phyloP scores from a whole-genome alignment of 2,888 invertebrate genomes.

The Steinernema carpocapsae region DNA sequence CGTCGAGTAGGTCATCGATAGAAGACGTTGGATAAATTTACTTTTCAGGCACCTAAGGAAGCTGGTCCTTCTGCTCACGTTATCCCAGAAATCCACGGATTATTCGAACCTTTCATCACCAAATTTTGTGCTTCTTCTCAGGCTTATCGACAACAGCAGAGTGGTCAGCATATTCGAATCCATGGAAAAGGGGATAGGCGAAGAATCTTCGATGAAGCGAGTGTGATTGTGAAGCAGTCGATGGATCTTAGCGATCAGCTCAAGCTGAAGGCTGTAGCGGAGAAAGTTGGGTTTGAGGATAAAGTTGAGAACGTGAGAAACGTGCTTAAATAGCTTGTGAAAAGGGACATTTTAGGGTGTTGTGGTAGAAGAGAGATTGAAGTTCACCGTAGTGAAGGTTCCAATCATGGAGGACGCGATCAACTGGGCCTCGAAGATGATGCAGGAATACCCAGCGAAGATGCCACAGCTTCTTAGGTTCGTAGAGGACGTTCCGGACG shows the following conservation, averaged over 20 bases:
- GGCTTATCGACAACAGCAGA: background rate
- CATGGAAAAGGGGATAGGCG: background rate
- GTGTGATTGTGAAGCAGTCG: background rate
- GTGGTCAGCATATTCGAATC: background rate
- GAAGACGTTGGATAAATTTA: background rate
- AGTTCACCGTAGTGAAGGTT: background rate
- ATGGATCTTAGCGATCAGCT: conserved; percentile 2
- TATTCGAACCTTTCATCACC: background rate
- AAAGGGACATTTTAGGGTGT: too few relatives aligned
- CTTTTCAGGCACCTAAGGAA: background rate
- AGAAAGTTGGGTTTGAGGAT: background rate
- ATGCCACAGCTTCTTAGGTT: background rate
- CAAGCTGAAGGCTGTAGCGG: background rate
- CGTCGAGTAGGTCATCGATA: background rate
- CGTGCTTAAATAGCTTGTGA: background rate
- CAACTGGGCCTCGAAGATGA: background rate
- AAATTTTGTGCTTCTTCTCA: conserved; percentile 5
- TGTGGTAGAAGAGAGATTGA: too few relatives aligned
- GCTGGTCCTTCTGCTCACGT: background rate
- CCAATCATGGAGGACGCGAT: background rate
- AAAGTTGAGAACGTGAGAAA: background rate
- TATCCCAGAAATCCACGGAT: background rate
- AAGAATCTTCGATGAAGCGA: background rate
- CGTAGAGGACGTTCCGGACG: background rate
- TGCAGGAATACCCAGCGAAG: background rate